Base-by-base conservation (phyloP, 2,888 invertebrate genomes). In the Cacoxenus indagator region DNA sequence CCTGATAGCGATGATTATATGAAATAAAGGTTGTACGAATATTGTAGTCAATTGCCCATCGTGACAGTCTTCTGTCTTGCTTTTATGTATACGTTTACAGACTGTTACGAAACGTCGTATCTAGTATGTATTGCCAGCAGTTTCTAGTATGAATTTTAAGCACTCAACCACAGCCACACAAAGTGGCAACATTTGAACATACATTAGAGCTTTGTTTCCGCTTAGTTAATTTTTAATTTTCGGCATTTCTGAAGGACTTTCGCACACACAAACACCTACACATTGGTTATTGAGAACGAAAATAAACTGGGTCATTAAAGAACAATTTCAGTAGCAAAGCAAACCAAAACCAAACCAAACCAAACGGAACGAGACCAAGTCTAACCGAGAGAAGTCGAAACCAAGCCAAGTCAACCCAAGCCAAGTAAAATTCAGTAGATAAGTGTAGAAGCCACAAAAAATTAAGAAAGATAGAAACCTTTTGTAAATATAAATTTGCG, bases 401-500 rank as follows among this genome's bases (percentile, higher is more conserved):
- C 37, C 37, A 37, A 37, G 5, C 9, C 2, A 37, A 2, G 14
- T 11, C 4, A 31, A 31, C 5, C 5, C 9, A 8, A 31, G 31
- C n/a, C n/a, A 31, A 31, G 31, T 31, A 9, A 31, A 31, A 31
- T 8, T 8, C 5, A 37, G 14, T 11, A 37, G 14, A 37, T 11
- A 11, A 37, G 37, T 37, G 37, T 37, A 14, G 37, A 8, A 37
- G 14, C 2, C 37, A 14, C 14, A 37, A 37, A 37, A 14, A 51
- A 48, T n/a, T 51, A 22, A 51, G 22, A 19, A 51, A n/a, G n/a
- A n/a, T n/a, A n/a, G n/a, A n/a, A 51, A 51, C 22, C 51, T 51
- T 51, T 51, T 6, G 51, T 22, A 51, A 51, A 51, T 19, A 51
- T 51, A 51, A 51, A 51, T 51, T 19, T 51, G 48, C 19, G 48